Evolutionary conservation across 2,797 vertebrate genomes (phyloP).

Genomic region (Crypturellus tataupa): DNA sequence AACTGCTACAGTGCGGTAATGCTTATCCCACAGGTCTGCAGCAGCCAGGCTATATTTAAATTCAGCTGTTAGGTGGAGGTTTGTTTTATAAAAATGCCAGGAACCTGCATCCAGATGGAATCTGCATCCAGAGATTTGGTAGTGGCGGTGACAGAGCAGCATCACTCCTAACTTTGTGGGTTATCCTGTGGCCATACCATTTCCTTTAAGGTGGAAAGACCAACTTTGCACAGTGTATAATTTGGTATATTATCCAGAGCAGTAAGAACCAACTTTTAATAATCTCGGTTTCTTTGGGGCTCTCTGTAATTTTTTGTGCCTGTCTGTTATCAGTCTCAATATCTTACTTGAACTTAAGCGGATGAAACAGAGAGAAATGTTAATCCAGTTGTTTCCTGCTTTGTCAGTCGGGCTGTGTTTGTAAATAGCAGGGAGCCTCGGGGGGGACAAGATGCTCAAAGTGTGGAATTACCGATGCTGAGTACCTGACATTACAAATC

Average conservation of each 20-base stretch:
- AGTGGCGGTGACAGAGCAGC: background rate
- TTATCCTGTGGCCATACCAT: background rate
- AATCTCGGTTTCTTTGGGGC: background rate
- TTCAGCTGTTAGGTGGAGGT: conserved; percentile 50
- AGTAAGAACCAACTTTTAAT: background rate
- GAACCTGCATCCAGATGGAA: conserved; percentile 16
- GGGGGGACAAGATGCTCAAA: background rate
- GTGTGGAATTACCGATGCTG: background rate
- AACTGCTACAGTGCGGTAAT: conserved; percentile 28
- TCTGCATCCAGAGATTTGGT: background rate
- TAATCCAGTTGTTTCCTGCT: conserved; percentile 7
- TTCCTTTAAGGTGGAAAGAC: background rate
- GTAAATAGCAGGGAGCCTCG: background rate
- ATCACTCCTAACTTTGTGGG: background rate
- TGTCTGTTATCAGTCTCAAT: background rate
- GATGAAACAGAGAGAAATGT: background rate
- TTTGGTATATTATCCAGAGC: background rate
- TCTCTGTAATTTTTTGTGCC: background rate
- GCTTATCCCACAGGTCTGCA: conserved; percentile 48
- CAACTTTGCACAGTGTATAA: background rate
- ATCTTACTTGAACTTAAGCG: background rate
- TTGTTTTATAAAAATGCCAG: conserved; percentile 17
- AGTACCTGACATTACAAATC: conserved; percentile 25
- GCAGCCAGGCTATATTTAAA: conserved; percentile 54
- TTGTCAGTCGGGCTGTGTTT: background rate